These are phyloP conservation scores for Stomatorhinus walkeri DNA, from an alignment of 2,797 vertebrate genomes.

Conservation along the genomic window DNA sequence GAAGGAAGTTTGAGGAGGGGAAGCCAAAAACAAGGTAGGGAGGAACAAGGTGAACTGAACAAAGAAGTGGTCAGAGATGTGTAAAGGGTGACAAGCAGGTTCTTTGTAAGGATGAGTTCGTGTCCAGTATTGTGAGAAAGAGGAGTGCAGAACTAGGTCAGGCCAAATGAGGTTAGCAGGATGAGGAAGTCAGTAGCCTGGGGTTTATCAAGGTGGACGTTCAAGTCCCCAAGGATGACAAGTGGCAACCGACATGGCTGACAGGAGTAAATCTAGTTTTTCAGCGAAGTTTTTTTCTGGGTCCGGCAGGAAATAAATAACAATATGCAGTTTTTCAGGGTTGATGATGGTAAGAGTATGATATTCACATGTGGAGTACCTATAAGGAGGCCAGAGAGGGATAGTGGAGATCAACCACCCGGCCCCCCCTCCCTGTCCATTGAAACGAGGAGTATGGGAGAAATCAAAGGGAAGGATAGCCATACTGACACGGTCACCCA, in stretches of 20 bases:
- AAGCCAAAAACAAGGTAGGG: background rate
- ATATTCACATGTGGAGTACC: background rate
- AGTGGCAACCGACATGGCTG: background rate
- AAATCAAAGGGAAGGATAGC: slow-evolving; percentile 19
- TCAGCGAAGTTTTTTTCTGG: background rate
- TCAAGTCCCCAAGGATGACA: background rate
- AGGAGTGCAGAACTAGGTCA: background rate
- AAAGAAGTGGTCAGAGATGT: background rate
- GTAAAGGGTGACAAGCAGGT: background rate
- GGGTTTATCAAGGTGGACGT: background rate
- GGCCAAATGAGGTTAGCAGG: background rate
- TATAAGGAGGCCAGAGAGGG: background rate
- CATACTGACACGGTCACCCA: background rate
- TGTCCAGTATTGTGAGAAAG: background rate
- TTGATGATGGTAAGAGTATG: background rate
- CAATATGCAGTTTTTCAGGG: background rate
- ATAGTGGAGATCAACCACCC: background rate
- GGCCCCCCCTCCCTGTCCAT: background rate
- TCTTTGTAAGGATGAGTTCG: background rate
- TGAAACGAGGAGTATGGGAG: background rate
- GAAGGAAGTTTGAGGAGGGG: background rate
- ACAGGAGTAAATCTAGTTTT: background rate
- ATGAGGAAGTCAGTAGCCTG: background rate
- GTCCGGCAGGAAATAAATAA: background rate
- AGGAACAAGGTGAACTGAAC: background rate